Conservation (phyloP, 2,797 vertebrate species). For the Lutjanus argentimaculatus region DNA sequence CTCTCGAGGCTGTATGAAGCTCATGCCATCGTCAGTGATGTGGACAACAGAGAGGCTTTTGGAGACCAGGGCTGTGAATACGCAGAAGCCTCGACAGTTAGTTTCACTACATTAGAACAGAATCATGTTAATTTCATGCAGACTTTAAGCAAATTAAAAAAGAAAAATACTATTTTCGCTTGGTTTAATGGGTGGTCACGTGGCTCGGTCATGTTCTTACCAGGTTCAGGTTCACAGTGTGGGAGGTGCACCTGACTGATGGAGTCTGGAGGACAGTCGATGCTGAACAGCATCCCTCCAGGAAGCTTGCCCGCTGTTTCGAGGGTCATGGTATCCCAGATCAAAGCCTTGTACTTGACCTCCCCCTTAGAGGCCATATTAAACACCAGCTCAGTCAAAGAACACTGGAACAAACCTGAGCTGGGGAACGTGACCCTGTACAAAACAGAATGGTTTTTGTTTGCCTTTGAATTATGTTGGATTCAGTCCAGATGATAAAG, state of each 20-base stretch:
- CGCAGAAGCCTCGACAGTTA: background rate
- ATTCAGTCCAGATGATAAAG: too few species aligned
- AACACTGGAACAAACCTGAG: slow-evolving; percentile 59
- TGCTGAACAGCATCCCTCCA: slow-evolving; percentile 53
- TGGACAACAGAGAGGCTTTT: slow-evolving; percentile 43
- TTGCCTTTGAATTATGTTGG: too few species aligned
- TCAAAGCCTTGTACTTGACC: slow-evolving; percentile 45
- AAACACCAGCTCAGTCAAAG: slow-evolving; percentile 57
- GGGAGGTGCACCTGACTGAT: slow-evolving; percentile 50
- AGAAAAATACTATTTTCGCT: background rate
- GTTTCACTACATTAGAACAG: background rate
- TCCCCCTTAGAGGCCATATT: slow-evolving; percentile 32
- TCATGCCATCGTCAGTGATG: slow-evolving; percentile 36
- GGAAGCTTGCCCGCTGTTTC: slow-evolving; percentile 24
- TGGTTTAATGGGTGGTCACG: background rate
- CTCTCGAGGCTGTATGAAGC: slow-evolving; percentile 18
- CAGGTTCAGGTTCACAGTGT: slow-evolving; percentile 54
- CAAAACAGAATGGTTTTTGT: background rate
- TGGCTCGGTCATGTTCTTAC: slow-evolving; percentile 5
- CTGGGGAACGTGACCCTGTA: slow-evolving; percentile 42
- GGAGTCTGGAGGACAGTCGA: slow-evolving; percentile 25
- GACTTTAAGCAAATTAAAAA: background rate
- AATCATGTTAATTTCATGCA: background rate
- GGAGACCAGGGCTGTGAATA: slow-evolving; percentile 22
- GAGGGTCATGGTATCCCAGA: slow-evolving; percentile 51